phyloP scores from a whole-genome alignment of 2,797 vertebrate species.

The Gymnothorax javanicus region DNA sequence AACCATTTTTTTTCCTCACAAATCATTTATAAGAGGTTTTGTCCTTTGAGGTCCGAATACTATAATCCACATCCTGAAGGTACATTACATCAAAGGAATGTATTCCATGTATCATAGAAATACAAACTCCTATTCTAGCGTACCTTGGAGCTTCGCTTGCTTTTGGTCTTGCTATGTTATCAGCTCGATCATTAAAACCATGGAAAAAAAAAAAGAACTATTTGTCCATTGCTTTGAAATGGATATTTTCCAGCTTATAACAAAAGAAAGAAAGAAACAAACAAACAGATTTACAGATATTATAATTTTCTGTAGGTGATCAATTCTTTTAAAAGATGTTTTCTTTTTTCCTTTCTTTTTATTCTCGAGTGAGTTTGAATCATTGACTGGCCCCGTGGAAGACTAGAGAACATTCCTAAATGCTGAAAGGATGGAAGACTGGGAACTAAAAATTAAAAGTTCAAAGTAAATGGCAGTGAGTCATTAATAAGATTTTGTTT shows the following conservation, averaged over 20 bases:
- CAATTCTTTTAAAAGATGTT: neutral
- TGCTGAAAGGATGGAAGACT: too few species aligned
- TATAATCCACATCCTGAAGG: conserved; percentile 18
- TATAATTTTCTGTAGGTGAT: neutral
- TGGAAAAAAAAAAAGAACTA: neutral
- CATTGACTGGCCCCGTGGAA: neutral
- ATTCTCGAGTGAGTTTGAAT: neutral
- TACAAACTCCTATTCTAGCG: neutral
- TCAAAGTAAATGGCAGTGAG: too few species aligned
- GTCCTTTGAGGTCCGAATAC: neutral
- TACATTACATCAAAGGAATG: neutral
- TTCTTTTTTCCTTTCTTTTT: neutral
- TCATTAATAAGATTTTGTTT: too few species aligned
- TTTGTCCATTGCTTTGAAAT: neutral
- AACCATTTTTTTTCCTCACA: neutral
- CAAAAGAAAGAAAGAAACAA: neutral
- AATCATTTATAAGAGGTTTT: neutral
- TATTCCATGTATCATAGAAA: neutral
- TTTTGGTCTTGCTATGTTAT: neutral
- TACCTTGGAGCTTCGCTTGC: neutral
- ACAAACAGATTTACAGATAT: neutral
- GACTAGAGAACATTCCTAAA: neutral
- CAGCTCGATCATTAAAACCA: neutral
- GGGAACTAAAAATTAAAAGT: too few species aligned
- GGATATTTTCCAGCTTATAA: neutral